Percentiles rank a stretch among this genome's conserved stretches.
Conservation (phyloP, 1,140 invertebrate species). For the Musca vetustissima region DNA sequence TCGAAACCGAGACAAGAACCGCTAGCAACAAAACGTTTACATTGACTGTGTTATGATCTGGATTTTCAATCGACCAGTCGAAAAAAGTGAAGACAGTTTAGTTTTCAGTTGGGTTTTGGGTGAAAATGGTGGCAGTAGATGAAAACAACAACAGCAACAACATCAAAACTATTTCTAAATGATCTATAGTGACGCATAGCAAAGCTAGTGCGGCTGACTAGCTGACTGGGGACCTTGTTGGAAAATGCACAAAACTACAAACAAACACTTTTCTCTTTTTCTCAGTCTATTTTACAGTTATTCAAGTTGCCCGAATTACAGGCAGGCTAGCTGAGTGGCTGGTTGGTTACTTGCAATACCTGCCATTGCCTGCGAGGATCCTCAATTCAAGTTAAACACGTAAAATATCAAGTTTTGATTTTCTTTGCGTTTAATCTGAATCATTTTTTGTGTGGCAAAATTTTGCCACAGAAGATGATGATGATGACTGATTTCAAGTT, state of each 20-base stretch:
- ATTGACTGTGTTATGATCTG: constrained; percentile 21
- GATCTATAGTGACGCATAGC: too few species aligned
- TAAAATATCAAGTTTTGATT: constrained; percentile 21
- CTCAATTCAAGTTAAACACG: constrained; percentile 15
- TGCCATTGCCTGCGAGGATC: not conserved
- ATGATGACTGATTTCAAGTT: not conserved
- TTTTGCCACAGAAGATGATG: not conserved
- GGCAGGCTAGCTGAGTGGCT: too few species aligned
- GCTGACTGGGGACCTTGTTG: not conserved
- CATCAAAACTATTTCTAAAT: not conserved
- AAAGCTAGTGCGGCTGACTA: too few species aligned
- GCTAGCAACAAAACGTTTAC: not conserved
- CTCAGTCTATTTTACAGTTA: not conserved
- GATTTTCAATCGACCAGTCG: not conserved
- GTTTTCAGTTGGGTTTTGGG: constrained; percentile 3
- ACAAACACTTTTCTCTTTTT: constrained; percentile 17
- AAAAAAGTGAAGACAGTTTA: not conserved
- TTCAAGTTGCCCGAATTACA: too few species aligned
- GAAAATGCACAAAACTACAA: not conserved
- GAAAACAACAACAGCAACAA: not conserved
- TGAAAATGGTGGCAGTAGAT: constrained; percentile 15
- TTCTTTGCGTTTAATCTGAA: not conserved
- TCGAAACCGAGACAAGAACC: constrained; percentile 3
- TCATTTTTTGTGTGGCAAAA: not conserved
- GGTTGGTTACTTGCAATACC: too few species aligned